phyloP scores from a whole-genome alignment of 2,888 invertebrate species.

The Acronicta alni region DNA sequence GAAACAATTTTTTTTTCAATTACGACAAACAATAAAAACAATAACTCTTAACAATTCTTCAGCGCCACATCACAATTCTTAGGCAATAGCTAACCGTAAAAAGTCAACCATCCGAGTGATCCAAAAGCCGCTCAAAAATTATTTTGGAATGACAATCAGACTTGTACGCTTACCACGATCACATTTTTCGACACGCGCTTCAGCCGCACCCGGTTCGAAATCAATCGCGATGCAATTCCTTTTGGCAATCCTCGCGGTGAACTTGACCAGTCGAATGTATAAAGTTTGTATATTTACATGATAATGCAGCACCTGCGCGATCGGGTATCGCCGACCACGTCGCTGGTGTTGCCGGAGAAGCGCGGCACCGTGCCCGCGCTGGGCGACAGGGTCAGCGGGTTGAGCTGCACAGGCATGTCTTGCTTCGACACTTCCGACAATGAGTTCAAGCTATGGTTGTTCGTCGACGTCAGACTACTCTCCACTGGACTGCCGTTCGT shows the following conservation, averaged over 20 bases:
- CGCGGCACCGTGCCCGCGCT: constrained; percentile 85
- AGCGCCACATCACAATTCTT: constrained; percentile 44
- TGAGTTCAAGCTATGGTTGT: constrained; percentile 83
- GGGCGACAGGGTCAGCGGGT: constrained; percentile 82
- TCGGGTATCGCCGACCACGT: constrained; percentile 93
- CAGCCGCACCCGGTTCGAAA: constrained; percentile 9
- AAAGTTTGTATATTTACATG: constrained; percentile 85
- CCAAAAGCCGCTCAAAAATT: constrained; percentile 51
- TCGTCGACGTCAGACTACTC: constrained; percentile 79
- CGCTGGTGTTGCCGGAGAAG: constrained; percentile 93
- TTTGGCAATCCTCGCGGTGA: not conserved
- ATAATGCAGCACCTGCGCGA: constrained; percentile 93
- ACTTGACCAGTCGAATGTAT: not conserved
- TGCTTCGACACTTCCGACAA: constrained; percentile 78
- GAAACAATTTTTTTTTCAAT: constrained; percentile 27
- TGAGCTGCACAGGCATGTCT: constrained; percentile 83
- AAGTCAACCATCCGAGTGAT: constrained; percentile 41
- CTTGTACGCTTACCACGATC: constrained; percentile 68
- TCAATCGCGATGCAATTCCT: constrained; percentile 4
- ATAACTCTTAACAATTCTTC: constrained; percentile 25
- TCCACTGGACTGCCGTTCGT: constrained; percentile 90
- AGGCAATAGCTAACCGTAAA: constrained; percentile 35
- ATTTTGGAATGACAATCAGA: constrained; percentile 84
- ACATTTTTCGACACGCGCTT: constrained; percentile 45
- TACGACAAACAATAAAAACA: constrained; percentile 20